phyloP scores from a whole-genome alignment of 2,888 invertebrate species.

The Patella pellucida region DNA sequence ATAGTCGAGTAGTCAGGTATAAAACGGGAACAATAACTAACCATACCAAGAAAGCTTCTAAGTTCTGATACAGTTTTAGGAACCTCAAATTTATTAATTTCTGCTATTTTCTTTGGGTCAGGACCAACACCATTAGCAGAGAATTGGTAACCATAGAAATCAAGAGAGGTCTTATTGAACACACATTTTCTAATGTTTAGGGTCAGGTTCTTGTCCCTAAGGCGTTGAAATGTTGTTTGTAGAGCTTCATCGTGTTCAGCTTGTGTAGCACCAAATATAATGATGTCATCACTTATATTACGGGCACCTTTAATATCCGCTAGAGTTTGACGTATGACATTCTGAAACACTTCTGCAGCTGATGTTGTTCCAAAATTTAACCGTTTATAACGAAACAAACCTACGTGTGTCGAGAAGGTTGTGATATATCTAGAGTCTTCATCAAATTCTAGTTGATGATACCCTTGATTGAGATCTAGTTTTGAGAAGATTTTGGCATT shows the following conservation, averaged over 20 bases:
- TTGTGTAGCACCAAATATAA: constrained; percentile 37
- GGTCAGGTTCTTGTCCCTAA: constrained; percentile 31
- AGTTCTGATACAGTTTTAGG: neutral
- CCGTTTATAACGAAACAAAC: constrained; percentile 38
- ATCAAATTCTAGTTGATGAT: constrained; percentile 45
- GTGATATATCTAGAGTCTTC: constrained; percentile 39
- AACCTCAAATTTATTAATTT: neutral
- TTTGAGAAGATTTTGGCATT: constrained; percentile 42
- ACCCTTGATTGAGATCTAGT: constrained; percentile 39
- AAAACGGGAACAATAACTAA: constrained; percentile 10
- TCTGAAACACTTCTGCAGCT: constrained; percentile 41
- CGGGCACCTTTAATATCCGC: constrained; percentile 26
- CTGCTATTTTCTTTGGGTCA: neutral
- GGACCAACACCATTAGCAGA: neutral
- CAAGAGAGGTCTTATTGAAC: constrained; percentile 25
- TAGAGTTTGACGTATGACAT: constrained; percentile 30
- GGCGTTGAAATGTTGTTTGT: constrained; percentile 25
- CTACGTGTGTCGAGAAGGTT: constrained; percentile 40
- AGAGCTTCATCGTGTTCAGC: constrained; percentile 36
- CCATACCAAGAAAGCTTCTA: constrained; percentile 10
- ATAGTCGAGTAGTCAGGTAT: neutral
- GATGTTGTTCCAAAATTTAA: constrained; percentile 41
- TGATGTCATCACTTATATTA: constrained; percentile 45
- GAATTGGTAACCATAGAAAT: constrained; percentile 14
- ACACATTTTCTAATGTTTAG: constrained; percentile 37